A percentile compares a stretch with the other conserved stretches of the same genome.
Evolutionary conservation across 2,888 invertebrate species (phyloP).

Genomic region (Amiota communis): DNA sequence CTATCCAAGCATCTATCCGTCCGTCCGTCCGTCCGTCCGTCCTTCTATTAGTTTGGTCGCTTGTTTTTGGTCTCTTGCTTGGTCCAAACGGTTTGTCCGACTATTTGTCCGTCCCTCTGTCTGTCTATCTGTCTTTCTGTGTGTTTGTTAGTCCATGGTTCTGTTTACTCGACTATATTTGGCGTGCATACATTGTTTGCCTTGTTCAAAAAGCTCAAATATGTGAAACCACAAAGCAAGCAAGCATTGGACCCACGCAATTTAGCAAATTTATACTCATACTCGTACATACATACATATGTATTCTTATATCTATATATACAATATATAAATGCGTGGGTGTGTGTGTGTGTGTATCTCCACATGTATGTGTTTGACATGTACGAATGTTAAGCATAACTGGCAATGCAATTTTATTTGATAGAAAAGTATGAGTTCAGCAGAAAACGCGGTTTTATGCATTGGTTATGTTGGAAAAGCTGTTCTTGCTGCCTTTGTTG

Average conservation of each 20-base stretch:
- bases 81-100: neutral
- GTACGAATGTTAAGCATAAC: neutral
- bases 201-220: conserved; percentile 33
- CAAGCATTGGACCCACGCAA: conserved; percentile 18
- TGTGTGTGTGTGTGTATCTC: neutral
- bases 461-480: neutral
- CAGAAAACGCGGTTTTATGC: too few relatives aligned
- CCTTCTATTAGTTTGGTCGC: neutral
- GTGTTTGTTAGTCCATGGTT: neutral
- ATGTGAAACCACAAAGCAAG: conserved; percentile 25
- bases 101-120: neutral
- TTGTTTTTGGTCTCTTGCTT: neutral
- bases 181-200: conserved; percentile 30
- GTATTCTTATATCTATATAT: neutral
- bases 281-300: too few relatives aligned
- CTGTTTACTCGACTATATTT: conserved; percentile 11
- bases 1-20: neutral
- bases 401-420: neutral
- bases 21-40: too few relatives aligned
- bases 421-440: too few relatives aligned
- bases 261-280: neutral
- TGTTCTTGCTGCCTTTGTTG: neutral
- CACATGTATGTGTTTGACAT: neutral
- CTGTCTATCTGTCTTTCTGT: neutral
- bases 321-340: too few relatives aligned